Base-by-base conservation (phyloP, 2,797 vertebrate species). In the Catostomus latipinnis region DNA sequence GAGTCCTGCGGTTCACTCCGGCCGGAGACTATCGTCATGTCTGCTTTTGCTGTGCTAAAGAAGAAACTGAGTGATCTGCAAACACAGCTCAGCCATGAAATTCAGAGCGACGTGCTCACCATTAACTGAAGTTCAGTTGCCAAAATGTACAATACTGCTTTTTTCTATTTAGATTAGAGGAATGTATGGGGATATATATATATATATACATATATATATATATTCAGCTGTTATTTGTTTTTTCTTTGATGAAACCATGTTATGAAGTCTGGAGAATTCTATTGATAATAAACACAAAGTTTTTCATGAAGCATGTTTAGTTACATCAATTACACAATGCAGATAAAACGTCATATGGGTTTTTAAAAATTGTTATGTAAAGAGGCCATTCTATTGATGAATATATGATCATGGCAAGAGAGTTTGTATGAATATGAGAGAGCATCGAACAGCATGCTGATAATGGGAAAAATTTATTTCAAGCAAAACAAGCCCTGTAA, bases 61-160 rank as follows among this genome's bases (percentile, higher is more conserved):
- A 99, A 98, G 93, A 99, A 99, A 76, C 90, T 99, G 80, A 99
- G 98, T 0, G 98, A 99, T 78, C 93, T 99, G 71, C 98, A 99
- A 92, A 99, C 97, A 0, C 97, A 99, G 86, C 90, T 99, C 85
- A 99, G 97, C 92, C 97, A 98, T 0, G 98, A 98, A 89, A 99
- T 99, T 85, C 98, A 99, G 93, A 98, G 94, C 0, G 97, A 99
- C 0, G 97, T 98, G n/a, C 96, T 99, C 68, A 98, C 98, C 69
- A 99, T 99, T 86, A 99, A 99, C 91, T 99, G 92, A 92, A 13
- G 14, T 66, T 10, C 8, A n/a, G 45, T 65, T 14, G 13, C 45
- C 14, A 0, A n/a, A 65, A 65, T 8, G n/a, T 16, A 48, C 54
- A 57, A 12, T 22, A 48, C 11, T 11, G 63, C 45, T 58, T 43